Evolutionary conservation across 1,140 invertebrate species (phyloP), one percentile per base, ranked within the genome.

Genomic region (Physella acuta): DNA sequence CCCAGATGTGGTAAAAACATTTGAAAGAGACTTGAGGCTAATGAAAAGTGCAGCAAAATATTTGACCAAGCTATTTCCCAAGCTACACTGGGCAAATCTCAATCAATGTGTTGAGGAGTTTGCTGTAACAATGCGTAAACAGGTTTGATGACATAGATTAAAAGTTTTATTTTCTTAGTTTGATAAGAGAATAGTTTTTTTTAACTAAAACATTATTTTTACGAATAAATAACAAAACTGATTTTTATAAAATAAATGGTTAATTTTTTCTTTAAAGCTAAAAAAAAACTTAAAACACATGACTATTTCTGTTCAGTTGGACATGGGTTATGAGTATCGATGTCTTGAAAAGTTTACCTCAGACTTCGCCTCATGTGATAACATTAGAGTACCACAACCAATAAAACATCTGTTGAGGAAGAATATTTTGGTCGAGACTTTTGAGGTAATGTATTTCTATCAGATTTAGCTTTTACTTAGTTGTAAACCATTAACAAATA

Each of bases 81-180:
- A 76, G 28, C 70, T 88, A 26, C 71, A 79, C 28, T 88, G 86
- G 85, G 80, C 88, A 20, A 86, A 84, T 75, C 76, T 87, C 11
- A 74, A 72, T n/a, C 84, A 87, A 49, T 88, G 86, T 75, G 78
- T 88, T 3, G 74, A 85, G 31, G 85, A 88, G 73, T 88, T 88
- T 77, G 77, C 82, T n/a, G 65, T 81, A 4, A 79, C 86, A 20
- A 86, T 88, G 81, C 68, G 80, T 64, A 78, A 79, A 67, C 88
- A 88, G 84, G 86, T 87, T n/a, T n/a, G n/a, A n/a, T n/a, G n/a
- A n/a, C n/a, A n/a, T n/a, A n/a, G n/a, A n/a, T n/a, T n/a, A n/a
- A n/a, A n/a, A n/a, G n/a, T n/a, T n/a, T n/a, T n/a, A n/a, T n/a
- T n/a, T n/a, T n/a, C n/a, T n/a, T n/a, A n/a, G n/a, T n/a, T n/a